Evolutionary conservation across 2,113 vertebrate species (phyloP), one percentile per base, ranked within the genome.

Genomic region (Pollimyrus isidori): DNA sequence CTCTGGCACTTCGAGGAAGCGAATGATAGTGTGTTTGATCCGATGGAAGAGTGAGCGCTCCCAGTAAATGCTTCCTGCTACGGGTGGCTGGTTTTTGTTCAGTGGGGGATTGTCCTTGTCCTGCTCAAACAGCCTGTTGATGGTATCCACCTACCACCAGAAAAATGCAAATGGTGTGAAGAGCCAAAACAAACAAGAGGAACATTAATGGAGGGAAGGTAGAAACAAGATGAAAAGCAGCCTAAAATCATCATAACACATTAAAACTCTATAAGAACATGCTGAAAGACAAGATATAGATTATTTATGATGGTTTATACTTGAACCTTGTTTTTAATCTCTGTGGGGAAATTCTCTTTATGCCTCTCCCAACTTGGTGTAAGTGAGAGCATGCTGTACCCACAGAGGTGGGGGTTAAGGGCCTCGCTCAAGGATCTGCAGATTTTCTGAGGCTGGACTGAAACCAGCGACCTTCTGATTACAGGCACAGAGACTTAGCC

Each of bases 1-100:
- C 80, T 96, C 97, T 3, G 94, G 93, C 0, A 95, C 95, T 88
- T 97, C 94, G 10, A 96, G 94, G 89, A 99, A 98, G 0, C 96
- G 91, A 76, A 96, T 90, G 86, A 99, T 95, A 88, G 96, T 95
- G 76, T 93, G 94, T 62, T 97, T 97, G 76, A 98, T 97, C 10
- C 94, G 92, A 13, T 89, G n/a, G 90, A 96, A 95, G 50, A 99
- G 97, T 3, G 94, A 96, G 0, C 95, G 95, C 0, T 93, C 95
- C 98, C 98, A 99, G 90, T 93, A 94, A 88, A 99, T 97, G 7
- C 97, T 95, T n/a, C 98, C 98, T 1, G 98, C 96, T 53, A 97
- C 92, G 0, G 96, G 97, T 58, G 98, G 97, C 46, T 98, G 96
- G 48, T 95, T 95, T 92, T 96, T 98, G 91, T 89, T 95, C 42